A percentile compares a stretch with the other conserved stretches of the same genome.
Evolutionary conservation across 1,140 invertebrate genomes (phyloP).

Genomic region (Hirudo medicinalis): DNA sequence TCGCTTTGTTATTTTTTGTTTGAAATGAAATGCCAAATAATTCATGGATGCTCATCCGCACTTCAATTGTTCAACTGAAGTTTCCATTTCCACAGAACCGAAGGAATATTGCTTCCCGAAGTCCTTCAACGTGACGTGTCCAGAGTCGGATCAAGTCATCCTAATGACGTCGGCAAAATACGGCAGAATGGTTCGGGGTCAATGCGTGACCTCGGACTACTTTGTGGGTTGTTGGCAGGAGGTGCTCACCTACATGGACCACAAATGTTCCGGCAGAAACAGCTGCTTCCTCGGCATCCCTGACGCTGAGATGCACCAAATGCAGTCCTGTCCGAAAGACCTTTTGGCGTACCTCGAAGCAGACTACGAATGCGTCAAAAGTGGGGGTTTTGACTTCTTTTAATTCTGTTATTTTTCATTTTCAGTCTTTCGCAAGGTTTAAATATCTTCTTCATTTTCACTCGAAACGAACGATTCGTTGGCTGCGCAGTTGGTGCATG

Average conservation of each 20-base stretch:
- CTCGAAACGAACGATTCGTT: too few relatives aligned
- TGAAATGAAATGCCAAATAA: too few relatives aligned
- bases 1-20: too few relatives aligned
- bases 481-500: too few relatives aligned
- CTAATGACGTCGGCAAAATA: conserved; percentile 11
- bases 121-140: conserved; percentile 11
- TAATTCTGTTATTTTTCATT: not conserved
- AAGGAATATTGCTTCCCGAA: conserved; percentile 7
- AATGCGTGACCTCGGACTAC: conserved; percentile 5
- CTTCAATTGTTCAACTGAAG: too few relatives aligned
- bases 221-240: conserved; percentile 2
- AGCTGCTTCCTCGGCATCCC: not conserved
- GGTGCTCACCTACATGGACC: conserved; percentile 9
- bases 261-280: conserved; percentile 7
- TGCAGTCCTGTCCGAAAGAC: conserved; percentile 7
- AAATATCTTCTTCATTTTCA: too few relatives aligned
- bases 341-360: conserved; percentile 9
- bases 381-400: not conserved
- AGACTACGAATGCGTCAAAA: conserved; percentile 13
- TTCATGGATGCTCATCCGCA: too few relatives aligned
- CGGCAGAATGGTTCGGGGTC: not conserved
- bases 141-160: not conserved
- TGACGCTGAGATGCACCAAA: not conserved
- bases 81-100: not conserved
- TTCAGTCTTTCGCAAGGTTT: too few relatives aligned